Base-by-base conservation (phyloP, 2,888 invertebrate genomes). In the Nomada fucata region DNA sequence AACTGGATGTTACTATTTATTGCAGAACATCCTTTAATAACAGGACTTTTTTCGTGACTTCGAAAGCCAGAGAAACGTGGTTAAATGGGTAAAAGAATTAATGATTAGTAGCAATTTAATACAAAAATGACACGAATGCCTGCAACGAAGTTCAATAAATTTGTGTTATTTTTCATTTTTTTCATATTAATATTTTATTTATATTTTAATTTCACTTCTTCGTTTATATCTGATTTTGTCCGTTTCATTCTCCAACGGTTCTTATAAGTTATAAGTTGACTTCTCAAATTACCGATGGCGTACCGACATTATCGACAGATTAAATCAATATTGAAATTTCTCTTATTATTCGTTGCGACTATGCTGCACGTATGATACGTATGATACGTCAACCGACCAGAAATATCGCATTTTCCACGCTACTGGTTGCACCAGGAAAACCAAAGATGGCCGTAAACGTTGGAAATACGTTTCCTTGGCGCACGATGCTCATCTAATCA, bases 361-460 rank as follows among this genome's bases (percentile, higher is more conserved):
- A 9, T 36, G 2, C 23, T 20, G 5, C 1, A 23, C 20, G 29
- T 36, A 61, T 2, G 15, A 52, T 71, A 23, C 20, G 29, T 36
- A 61, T 2, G 15, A 52, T 71, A 23, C 60, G 13, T 26, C 23
- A n/a, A 60, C 60, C 44, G 26, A 9, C 15, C 42, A 69, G 60
- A 69, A 74, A 69, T 26, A 69, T 75, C 11, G 44, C n/a, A 75
- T 75, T 75, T 20, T 75, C 42, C 15, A 69, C 60, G 69, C 69
- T 75, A n/a, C 52, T 10, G n/a, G 69, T 13, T 52, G 23, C 26
- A 59, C 4, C 7, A 50, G 57, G 29, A 72, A 53, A 53, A 57
- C 72, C 57, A 20, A 59, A 78, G 60, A 18, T 42, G 23, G 13
- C 20, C 20, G 44, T 44, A n/a, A 64, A 57, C 63, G 47, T 42